Evolutionary conservation across 1,140 invertebrate genomes (phyloP), one percentile per base, ranked within the genome.

Genomic region (Halyomorpha halys): DNA sequence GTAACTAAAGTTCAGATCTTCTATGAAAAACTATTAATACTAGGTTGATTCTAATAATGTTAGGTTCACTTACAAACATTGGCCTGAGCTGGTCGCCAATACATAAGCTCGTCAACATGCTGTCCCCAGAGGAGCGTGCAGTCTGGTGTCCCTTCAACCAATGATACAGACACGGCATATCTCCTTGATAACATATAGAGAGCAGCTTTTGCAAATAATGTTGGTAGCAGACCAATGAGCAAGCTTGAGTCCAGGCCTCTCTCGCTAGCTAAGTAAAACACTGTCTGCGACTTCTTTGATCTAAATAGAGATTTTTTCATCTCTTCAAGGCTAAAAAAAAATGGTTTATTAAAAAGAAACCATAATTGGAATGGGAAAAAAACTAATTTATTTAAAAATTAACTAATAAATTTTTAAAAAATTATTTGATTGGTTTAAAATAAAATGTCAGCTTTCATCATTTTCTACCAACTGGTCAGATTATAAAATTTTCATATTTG

Each of bases 71-170:
- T 76, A 87, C 87, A 83, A 47, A 87, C 87, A 72, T 90, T 90
- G 25, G 86, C 86, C 73, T 89, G 87, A 3, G 86, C 86, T 27
- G 88, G 87, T 67, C 85, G 78, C 82, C 87, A 90, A 67, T 86
- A 86, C n/a, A 90, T 73, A 0, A 85, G 80, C 65, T 79, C 79
- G 19, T 81, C 78, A 0, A 90, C 78, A 39, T 80, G 78, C 54
- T 88, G 83, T 1, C 87, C 83, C 78, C 86, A 87, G 69, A 25
- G 74, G 71, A 14, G 74, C 70, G 18, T 75, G 70, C 25, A 74
- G 80, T 70, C 71, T 80, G 56, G 45, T 0, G 56, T 61, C 21
- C 49, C 54, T 64, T 67, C 44, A 49, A 67, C 44, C 81, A 89
- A 84, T 0, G 86, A 87, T 44, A 89, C 77, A 13, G 82, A 83